Base-by-base conservation (phyloP, 2,113 vertebrate genomes). In the Pungitius pungitius region DNA sequence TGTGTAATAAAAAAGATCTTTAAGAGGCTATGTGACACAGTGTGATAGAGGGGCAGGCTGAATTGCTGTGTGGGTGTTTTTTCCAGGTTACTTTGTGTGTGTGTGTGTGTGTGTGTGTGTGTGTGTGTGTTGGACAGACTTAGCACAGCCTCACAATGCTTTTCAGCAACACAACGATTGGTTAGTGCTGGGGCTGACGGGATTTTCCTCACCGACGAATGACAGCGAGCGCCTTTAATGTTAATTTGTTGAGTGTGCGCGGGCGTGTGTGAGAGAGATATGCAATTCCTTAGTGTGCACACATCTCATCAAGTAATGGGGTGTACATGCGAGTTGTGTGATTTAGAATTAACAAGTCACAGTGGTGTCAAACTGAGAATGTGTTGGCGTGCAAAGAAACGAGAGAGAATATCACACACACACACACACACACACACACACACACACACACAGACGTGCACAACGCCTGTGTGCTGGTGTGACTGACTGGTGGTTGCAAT, bases 281-380 rank as follows among this genome's bases (percentile, higher is more conserved):
- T 39, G 73, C 54, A 69, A n/a, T 78, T 79, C 74, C 75, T 39
- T 7, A 66, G 85, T 52, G 75, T 72, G 78, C 66, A 75, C 14
- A 26, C 57, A 1, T 83, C 66, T 76, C 86, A 86, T 88, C 82
- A 85, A 69, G 65, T 85, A 90, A 89, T 89, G 82, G 86, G 80
- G 57, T 67, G 70, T 85, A 82, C 75, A 75, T 83, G 85, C 59
- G 83, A 84, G 24, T 37, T 14, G 82, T 73, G 81, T 60, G 80
- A 84, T 83, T 84, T 47, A 2, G 52, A 85, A 81, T 85, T 80
- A 88, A 75, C 81, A 72, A 81, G 84, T 90, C 86, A 63, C 74
- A 73, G 26, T 45, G 74, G 80, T 69, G 78, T 84, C 62, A 78
- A 61, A 37, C 52, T 68, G 70, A 79, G 82, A 84, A 71, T 66